Evolutionary conservation across 2,113 vertebrate species (phyloP).

Genomic region (Capreolus pygargus): DNA sequence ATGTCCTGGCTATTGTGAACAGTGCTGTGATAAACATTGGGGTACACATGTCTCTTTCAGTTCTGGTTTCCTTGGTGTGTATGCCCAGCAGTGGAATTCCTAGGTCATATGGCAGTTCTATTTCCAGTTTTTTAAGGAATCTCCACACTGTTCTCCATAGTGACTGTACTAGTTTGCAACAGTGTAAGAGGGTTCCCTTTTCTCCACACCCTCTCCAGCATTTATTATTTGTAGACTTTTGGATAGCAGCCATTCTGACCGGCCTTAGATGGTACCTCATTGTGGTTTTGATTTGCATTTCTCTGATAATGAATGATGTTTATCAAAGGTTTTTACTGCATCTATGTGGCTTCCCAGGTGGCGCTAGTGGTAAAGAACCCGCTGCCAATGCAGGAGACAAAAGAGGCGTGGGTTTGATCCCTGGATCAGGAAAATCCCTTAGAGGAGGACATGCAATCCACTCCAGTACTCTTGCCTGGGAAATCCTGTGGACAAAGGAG

Average conservation of each 20-base stretch:
- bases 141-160: background rate
- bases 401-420: background rate
- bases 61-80: background rate
- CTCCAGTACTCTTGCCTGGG: background rate
- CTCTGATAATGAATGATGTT: background rate
- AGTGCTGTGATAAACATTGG: background rate
- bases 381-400: background rate
- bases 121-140: background rate
- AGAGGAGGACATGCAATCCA: background rate
- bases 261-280: fast-evolving
- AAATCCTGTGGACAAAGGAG: background rate
- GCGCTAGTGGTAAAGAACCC: background rate
- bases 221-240: background rate
- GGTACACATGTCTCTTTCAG: background rate
- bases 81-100: background rate
- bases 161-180: background rate
- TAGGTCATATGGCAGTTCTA: background rate
- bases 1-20: background rate
- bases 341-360: background rate
- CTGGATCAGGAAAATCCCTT: background rate
- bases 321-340: background rate
- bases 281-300: background rate
- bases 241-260: background rate
- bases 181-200: background rate
- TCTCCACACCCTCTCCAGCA: background rate